These are phyloP conservation scores for Acanthacorydalis orientalis DNA, from an alignment of 2,888 invertebrate genomes.

Conservation along the genomic window DNA sequence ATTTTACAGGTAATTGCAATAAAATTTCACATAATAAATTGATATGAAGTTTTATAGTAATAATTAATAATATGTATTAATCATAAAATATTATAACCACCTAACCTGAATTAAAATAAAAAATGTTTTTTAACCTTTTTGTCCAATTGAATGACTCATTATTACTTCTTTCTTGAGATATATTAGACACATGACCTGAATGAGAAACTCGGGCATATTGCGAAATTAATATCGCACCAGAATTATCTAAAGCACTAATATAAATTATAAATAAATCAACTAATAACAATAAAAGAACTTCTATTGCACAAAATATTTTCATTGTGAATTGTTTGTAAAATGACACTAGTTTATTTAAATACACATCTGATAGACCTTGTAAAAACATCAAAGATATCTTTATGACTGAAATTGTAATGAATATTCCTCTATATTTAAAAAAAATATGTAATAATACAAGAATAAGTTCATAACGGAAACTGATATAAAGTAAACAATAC, in stretches of 20 bases:
- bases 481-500: too few relatives aligned
- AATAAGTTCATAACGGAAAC: too few relatives aligned
- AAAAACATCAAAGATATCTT: neutral
- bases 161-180: constrained; percentile 14
- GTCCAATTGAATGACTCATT: constrained; percentile 19
- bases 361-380: neutral
- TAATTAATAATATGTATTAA: too few relatives aligned
- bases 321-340: too few relatives aligned
- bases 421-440: too few relatives aligned
- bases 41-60: too few relatives aligned
- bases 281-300: constrained; percentile 7
- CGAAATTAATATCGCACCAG: constrained; percentile 15
- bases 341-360: neutral
- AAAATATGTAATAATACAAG: too few relatives aligned
- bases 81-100: too few relatives aligned
- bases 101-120: too few relatives aligned
- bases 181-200: constrained; percentile 15
- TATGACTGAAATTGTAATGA: neutral
- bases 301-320: neutral
- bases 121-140: constrained; percentile 14
- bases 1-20: too few relatives aligned
- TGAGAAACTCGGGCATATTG: constrained; percentile 23
- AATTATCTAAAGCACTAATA: constrained; percentile 13
- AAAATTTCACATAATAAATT: too few relatives aligned
- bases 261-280: constrained; percentile 9